phyloP scores from a whole-genome alignment of 2,113 vertebrate genomes.

The Bufo gargarizans region DNA sequence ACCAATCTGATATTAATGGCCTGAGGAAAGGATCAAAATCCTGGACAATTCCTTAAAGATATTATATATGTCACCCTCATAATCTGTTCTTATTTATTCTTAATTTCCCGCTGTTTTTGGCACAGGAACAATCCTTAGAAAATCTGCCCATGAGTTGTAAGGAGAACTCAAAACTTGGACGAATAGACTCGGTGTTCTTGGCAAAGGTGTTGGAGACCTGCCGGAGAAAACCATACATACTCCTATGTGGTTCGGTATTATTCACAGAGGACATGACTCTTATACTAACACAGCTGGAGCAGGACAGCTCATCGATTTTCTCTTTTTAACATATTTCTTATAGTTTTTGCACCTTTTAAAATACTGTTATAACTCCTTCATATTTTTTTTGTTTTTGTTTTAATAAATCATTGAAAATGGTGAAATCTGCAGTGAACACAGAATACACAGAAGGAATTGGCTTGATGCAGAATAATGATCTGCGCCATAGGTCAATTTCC shows the following conservation, averaged over 20 bases:
- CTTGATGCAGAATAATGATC: too few relatives aligned
- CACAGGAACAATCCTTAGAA: slow-evolving; percentile 71
- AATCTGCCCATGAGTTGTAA: slow-evolving; percentile 75
- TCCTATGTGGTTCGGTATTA: slow-evolving; percentile 75
- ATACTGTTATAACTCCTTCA: too few relatives aligned
- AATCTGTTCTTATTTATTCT: neutral
- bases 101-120: neutral
- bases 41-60: too few relatives aligned
- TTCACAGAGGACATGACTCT: slow-evolving; percentile 72
- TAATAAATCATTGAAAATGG: too few relatives aligned
- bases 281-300: slow-evolving; percentile 65
- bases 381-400: too few relatives aligned
- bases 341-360: too few relatives aligned
- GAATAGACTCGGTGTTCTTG: slow-evolving; percentile 65
- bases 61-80: too few relatives aligned
- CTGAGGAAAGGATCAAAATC: too few relatives aligned
- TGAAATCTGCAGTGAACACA: too few relatives aligned
- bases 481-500: too few relatives aligned
- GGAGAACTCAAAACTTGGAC: slow-evolving; percentile 69
- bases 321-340: slow-evolving; percentile 67
- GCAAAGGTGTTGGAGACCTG: slow-evolving; percentile 67
- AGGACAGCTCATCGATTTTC: slow-evolving; percentile 68
- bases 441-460: too few relatives aligned
- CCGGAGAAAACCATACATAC: slow-evolving; percentile 69
- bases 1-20: too few relatives aligned